phyloP scores from a whole-genome alignment of 2,113 vertebrate genomes.

The Cryptomyrus ogoouensis region DNA sequence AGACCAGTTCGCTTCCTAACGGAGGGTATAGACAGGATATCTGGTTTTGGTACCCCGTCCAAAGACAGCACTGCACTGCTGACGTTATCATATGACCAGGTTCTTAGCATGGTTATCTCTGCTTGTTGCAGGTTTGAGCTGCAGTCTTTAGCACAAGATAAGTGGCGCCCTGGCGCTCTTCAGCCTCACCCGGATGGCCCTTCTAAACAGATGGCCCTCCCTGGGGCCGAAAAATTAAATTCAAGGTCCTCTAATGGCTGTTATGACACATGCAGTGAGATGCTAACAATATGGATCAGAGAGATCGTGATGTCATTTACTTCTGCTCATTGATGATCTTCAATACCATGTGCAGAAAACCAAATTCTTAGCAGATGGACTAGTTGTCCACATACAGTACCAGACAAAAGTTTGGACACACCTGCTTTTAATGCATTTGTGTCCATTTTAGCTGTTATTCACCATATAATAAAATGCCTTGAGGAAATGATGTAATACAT shows the following conservation, averaged over 20 bases:
- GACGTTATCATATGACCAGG: neutral
- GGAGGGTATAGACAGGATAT: neutral
- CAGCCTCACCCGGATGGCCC: neutral
- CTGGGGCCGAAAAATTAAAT: neutral
- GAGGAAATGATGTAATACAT: neutral
- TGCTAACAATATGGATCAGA: neutral
- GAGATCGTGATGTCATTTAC: neutral
- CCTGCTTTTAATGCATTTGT: too few species aligned
- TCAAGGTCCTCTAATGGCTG: neutral
- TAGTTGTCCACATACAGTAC: neutral
- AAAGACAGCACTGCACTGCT: neutral
- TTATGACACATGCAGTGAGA: neutral
- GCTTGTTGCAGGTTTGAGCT: neutral
- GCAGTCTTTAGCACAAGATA: constrained; percentile 6
- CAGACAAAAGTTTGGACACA: neutral
- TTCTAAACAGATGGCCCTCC: neutral
- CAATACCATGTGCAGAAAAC: neutral
- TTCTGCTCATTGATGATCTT: neutral
- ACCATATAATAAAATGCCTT: too few species aligned
- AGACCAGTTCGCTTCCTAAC: neutral
- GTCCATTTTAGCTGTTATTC: too few species aligned
- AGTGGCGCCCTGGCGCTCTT: neutral
- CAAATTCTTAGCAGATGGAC: neutral
- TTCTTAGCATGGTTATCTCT: neutral
- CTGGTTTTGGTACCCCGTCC: neutral